A percentile compares a stretch with the other conserved stretches of the same genome.
phyloP scores from a whole-genome alignment of 1,140 invertebrate genomes.

The Thaumetopoea pityocampa region DNA sequence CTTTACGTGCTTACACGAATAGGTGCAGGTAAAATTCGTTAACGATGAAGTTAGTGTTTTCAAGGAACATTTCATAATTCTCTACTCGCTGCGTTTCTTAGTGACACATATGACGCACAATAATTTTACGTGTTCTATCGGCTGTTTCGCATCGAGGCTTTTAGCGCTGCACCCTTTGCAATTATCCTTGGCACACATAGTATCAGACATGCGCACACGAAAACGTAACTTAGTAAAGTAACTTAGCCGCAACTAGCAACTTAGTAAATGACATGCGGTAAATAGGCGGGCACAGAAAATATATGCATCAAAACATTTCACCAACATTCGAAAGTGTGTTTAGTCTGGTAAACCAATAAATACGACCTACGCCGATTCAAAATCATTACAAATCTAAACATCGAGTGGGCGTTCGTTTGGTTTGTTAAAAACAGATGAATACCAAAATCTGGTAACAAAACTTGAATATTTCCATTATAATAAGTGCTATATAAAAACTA shows the following conservation, averaged over 20 bases:
- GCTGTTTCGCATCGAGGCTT: constrained; percentile 20
- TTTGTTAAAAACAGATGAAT: constrained; percentile 60
- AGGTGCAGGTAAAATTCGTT: too few relatives aligned
- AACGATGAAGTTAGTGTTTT: too few relatives aligned
- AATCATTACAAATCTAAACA: constrained; percentile 62
- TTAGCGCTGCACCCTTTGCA: constrained; percentile 21
- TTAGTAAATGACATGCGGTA: constrained; percentile 2
- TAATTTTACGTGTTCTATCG: constrained; percentile 24
- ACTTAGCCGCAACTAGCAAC: too few relatives aligned
- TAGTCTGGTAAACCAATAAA: constrained; percentile 46
- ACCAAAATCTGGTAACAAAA: too few relatives aligned
- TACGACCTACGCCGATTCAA: constrained; percentile 63
- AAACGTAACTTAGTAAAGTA: too few relatives aligned
- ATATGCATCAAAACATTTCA: constrained; percentile 8
- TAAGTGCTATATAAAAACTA: constrained; percentile 31
- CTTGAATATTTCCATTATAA: too few relatives aligned
- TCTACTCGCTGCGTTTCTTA: too few relatives aligned
- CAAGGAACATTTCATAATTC: too few relatives aligned
- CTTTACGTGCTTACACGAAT: too few relatives aligned
- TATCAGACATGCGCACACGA: too few relatives aligned
- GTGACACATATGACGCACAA: constrained; percentile 1
- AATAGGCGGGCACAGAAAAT: constrained; percentile 3
- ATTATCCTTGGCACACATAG: constrained; percentile 30
- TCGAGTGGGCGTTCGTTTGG: constrained; percentile 44
- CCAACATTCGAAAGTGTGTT: constrained; percentile 2